These are phyloP conservation scores for Oligia latruncula DNA, from an alignment of 2,888 invertebrate genomes.

Conservation along the genomic window DNA sequence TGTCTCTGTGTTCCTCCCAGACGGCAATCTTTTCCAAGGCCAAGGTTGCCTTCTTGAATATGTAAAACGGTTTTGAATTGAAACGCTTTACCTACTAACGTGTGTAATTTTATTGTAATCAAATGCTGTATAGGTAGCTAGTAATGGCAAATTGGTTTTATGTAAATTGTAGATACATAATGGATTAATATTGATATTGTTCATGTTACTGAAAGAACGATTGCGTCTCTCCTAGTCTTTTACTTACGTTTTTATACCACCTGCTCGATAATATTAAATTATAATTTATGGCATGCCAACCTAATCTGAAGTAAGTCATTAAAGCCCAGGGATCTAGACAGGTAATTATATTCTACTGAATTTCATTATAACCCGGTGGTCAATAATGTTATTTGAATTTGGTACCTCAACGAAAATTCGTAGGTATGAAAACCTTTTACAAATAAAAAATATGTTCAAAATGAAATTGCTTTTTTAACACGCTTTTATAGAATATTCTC, in stretches of 20 bases:
- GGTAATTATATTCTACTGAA: not conserved
- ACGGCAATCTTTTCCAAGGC: conserved; percentile 4
- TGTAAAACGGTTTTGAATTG: conserved; percentile 26
- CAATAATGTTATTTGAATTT: not conserved
- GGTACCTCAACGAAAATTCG: not conserved
- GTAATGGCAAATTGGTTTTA: conserved; percentile 35
- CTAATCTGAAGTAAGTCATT: too few relatives aligned
- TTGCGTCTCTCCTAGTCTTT: not conserved
- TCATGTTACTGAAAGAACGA: not conserved
- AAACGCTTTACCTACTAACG: conserved; percentile 15
- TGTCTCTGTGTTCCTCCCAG: not conserved
- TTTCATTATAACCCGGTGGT: not conserved
- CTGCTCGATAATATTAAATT: not conserved
- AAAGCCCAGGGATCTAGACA: not conserved
- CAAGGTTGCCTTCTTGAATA: conserved; percentile 5
- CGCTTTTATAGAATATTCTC: not conserved
- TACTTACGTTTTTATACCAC: not conserved
- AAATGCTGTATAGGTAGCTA: not conserved
- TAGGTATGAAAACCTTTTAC: not conserved
- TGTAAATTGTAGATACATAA: conserved; percentile 31
- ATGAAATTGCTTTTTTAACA: too few relatives aligned
- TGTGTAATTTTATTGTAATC: conserved; percentile 36
- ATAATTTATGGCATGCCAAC: not conserved
- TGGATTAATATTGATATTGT: not conserved
- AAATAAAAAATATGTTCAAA: not conserved